Evolutionary conservation across 2,888 invertebrate species (phyloP).

Genomic region (Prosopocoilus inquinatus): DNA sequence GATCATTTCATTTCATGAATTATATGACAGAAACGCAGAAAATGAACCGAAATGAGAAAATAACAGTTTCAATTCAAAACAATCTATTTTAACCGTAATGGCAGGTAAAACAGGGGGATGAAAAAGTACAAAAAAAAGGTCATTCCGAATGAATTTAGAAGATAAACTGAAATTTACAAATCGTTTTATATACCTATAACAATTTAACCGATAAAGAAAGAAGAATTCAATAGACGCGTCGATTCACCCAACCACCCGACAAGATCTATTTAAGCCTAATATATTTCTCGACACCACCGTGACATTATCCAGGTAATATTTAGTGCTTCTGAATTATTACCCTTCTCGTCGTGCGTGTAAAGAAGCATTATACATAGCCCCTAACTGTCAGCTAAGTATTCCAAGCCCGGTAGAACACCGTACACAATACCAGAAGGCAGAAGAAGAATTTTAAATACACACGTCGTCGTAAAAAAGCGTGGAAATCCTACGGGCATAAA

Average conservation of each 20-base stretch:
- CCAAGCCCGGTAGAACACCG: constrained; percentile 23
- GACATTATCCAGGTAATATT: constrained; percentile 37
- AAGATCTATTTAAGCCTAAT: constrained; percentile 37
- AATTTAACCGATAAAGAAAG: too few species aligned
- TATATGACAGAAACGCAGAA: too few species aligned
- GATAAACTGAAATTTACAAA: too few species aligned
- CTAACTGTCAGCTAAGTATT: constrained; percentile 36
- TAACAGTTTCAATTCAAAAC: too few species aligned
- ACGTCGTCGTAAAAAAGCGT: constrained; percentile 23
- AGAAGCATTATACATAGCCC: constrained; percentile 37
- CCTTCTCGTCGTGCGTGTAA: constrained; percentile 32
- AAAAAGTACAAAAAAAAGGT: too few species aligned
- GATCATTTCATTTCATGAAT: too few species aligned
- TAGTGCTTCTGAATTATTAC: constrained; percentile 31
- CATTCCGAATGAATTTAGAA: too few species aligned
- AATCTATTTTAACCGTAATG: too few species aligned
- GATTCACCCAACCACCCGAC: neutral
- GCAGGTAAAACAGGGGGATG: too few species aligned
- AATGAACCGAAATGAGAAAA: too few species aligned
- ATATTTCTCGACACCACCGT: constrained; percentile 35
- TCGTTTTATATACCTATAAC: too few species aligned
- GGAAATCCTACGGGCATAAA: constrained; percentile 39
- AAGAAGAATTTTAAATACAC: constrained; percentile 11
- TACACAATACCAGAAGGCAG: neutral
- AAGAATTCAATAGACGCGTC: too few species aligned